Percentiles rank a stretch among this genome's conserved stretches.
These are phyloP conservation scores for Liposcelis brunnea DNA, from an alignment of 2,888 invertebrate species.

Conservation along the genomic window DNA sequence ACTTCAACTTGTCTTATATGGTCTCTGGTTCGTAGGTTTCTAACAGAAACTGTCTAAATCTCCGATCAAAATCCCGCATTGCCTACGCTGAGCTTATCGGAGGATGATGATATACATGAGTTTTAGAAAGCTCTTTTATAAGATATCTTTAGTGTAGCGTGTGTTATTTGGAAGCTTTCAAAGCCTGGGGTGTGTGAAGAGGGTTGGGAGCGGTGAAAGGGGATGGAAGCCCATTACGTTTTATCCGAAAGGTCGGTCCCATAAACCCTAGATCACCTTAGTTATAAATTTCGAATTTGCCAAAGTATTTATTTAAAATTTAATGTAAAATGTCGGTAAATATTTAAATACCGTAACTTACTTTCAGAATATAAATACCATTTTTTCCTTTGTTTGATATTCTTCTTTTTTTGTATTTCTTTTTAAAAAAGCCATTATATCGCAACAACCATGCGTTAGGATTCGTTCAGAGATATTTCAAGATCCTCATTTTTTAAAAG, in stretches of 20 bases:
- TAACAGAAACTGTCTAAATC: slow-evolving; percentile 2
- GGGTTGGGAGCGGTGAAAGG: slow-evolving; percentile 1
- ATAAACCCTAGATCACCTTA: slow-evolving; percentile 2
- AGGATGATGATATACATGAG: not conserved
- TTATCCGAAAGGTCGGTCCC: slow-evolving; percentile 4
- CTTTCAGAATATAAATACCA: too few species aligned
- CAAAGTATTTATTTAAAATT: slow-evolving; percentile 8
- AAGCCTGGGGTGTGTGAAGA: slow-evolving; percentile 1
- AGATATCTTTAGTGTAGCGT: slow-evolving; percentile 9
- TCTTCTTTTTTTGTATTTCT: too few species aligned
- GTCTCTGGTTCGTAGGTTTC: slow-evolving; percentile 9
- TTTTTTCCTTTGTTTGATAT: too few species aligned
- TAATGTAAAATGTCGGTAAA: slow-evolving; percentile 5
- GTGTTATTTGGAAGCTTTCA: slow-evolving; percentile 9
- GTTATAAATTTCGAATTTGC: slow-evolving; percentile 5
- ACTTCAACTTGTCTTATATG: slow-evolving; percentile 10
- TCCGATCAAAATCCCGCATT: not conserved
- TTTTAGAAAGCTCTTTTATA: slow-evolving; percentile 7
- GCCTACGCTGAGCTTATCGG: not conserved
- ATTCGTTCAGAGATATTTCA: too few species aligned
- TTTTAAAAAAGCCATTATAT: too few species aligned
- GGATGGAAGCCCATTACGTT: slow-evolving; percentile 6
- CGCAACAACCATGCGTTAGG: too few species aligned
- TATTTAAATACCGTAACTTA: not conserved
- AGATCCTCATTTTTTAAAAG: too few species aligned